These are phyloP conservation scores for Mustela lutreola DNA, from an alignment of 2,113 vertebrate genomes.

Conservation along the genomic window DNA sequence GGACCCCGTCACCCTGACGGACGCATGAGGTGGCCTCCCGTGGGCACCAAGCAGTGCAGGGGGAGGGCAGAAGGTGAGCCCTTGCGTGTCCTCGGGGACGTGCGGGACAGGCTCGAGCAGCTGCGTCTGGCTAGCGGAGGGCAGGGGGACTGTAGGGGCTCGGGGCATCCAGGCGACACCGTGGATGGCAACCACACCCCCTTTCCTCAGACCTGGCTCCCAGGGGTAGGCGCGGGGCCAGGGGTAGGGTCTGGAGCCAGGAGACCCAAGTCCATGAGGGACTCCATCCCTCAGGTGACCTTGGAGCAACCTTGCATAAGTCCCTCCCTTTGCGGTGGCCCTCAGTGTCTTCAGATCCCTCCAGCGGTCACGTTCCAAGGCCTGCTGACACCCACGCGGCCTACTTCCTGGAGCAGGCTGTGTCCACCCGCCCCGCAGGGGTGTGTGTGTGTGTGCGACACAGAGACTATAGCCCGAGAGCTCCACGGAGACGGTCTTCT, in stretches of 20 bases:
- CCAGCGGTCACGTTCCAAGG: neutral
- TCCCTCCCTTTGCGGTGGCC: neutral
- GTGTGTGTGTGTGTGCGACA: no score
- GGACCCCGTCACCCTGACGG: neutral
- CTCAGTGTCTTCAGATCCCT: neutral
- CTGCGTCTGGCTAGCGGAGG: neutral
- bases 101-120: no score
- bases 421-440: neutral
- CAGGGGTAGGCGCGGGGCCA: no score
- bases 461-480: rapidly evolving
- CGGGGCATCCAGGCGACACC: neutral
- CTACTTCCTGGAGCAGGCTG: neutral
- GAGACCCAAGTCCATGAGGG: neutral
- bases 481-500: neutral
- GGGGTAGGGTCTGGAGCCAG: neutral
- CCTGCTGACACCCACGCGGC: neutral
- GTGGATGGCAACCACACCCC: neutral
- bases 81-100: neutral
- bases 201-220: neutral
- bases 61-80: neutral
- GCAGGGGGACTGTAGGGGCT: neutral
- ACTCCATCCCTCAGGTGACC: neutral
- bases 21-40: rapidly evolving
- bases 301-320: neutral
- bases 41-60: neutral